Evolutionary conservation across 2,888 invertebrate genomes (phyloP), one percentile per base, ranked within the genome.

Genomic region (Nymphalis polychloros): DNA sequence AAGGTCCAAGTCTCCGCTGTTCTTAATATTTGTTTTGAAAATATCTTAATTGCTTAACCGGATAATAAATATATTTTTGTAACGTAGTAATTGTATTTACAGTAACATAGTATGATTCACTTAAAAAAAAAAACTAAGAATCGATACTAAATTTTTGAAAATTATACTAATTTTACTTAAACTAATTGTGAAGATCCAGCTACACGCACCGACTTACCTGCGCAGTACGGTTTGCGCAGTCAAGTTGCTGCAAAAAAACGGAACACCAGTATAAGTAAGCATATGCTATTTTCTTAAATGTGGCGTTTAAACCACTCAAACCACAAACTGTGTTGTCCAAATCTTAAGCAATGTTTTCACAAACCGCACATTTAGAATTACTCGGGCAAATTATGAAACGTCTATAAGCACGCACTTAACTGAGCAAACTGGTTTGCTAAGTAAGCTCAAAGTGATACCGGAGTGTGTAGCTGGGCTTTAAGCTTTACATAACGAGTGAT

Each of bases 151-250:
- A 52, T 1, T 50, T 8, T 50, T n/a, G 19, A 53, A 27, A 55
- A n/a, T 17, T 31, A 17, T 17, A 31, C 27, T 55, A 55, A 55
- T 17, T n/a, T 55, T n/a, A 55, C 2, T 55, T 8, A 55, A 17
- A 7, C 16, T 31, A 55, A 55, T 31, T 27, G 17, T 55, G n/a
- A 55, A 55, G 53, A 31, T 55, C 31, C 27, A 17, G 31, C 53
- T 55, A 31, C 53, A 31, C 27, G 53, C 27, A 55, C 53, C 31
- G 53, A 55, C 53, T 55, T 55, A 31, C 31, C 31, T 55, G 31
- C 53, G 27, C 31, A 55, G 53, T 55, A 8, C 31, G 53, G 53
- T 55, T 55, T 55, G 53, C 53, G 53, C 31, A 55, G 31, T 55
- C 53, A 31, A 55, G 53, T 17, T 55, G 53, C 31, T 55, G 31